Base-by-base conservation (phyloP, 2,113 vertebrate genomes). In the Dicentrarchus labrax region DNA sequence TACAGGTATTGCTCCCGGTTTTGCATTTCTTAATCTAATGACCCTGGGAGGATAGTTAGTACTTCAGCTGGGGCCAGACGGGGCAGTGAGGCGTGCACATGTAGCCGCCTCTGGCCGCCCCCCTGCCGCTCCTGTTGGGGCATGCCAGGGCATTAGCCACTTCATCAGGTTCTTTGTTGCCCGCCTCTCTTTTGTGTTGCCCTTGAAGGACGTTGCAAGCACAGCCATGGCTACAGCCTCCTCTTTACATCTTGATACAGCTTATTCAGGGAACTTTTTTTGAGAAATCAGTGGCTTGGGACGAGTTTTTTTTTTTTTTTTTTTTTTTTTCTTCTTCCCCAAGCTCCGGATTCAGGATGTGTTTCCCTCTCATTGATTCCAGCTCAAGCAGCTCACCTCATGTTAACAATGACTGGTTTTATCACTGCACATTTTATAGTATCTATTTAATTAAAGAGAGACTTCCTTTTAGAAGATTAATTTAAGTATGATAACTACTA, bases 91-190 rank as follows among this genome's bases (percentile, higher is more conserved):
- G 91, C 90, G 50, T 94, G 91, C 89, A 85, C 84, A 82, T 87
- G 88, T 80, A 60, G 73, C 89, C 62, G 77, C 91, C 88, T 90
- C 86, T 79, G 77, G 80, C 76, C 51, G 50, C 86, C 89, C 91
- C 91, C 92, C 93, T 80, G 88, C 86, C 21, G 92, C 91, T 94
- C 90, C 80, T 93, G 92, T 88, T 94, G 93, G 91, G 94, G 88
- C 93, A 91, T 90, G 90, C 91, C 93, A 91, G 88, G 86, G 92
- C 91, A 95, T 95, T 95, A 95, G 90, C 91, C 90, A 94, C 94
- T 95, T 95, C 92, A 95, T 95, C 94, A 92, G 90, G 82, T 81
- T 90, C 92, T 96, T 95, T 95, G 94, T 95, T 91, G 89, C 90
- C 89, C 61, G 83, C 76, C 77, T 85, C 66, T 82, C 91, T 90